phyloP scores from a whole-genome alignment of 2,797 vertebrate species.

The Mionectes olivaceus region DNA sequence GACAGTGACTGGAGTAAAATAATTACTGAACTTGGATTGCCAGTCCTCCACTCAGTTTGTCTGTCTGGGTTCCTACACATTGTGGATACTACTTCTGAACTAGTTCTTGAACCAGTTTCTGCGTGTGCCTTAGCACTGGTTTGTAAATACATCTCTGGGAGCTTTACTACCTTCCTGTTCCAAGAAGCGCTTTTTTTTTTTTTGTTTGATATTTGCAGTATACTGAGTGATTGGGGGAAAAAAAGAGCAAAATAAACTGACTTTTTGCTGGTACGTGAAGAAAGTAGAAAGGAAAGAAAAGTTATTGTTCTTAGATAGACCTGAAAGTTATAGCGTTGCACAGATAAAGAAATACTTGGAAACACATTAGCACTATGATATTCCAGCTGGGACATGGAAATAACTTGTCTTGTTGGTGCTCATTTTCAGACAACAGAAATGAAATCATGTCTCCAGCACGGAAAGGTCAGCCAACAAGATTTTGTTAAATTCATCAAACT shows the following conservation, averaged over 20 bases:
- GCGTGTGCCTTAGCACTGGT: not conserved
- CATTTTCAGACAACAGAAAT: constrained; percentile 71
- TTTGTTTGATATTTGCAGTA: not conserved
- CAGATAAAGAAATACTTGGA: constrained; percentile 51
- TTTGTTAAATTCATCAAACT: constrained; percentile 67
- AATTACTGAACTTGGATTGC: rapidly evolving
- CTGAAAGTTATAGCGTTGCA: not conserved
- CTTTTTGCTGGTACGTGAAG: not conserved
- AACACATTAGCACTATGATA: constrained; percentile 3
- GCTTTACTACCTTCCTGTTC: not conserved
- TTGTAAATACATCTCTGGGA: not conserved
- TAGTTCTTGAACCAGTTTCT: constrained; percentile 21
- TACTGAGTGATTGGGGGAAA: not conserved
- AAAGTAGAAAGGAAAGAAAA: not conserved
- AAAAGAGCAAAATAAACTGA: not conserved
- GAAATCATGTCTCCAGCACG: constrained; percentile 65
- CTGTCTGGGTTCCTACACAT: not conserved
- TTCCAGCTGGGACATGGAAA: constrained; percentile 61
- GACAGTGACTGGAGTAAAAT: not conserved
- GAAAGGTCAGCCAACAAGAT: constrained; percentile 67
- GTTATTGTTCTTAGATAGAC: constrained; percentile 37
- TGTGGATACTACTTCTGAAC: not conserved
- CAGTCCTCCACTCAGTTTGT: not conserved
- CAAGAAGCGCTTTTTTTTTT: not conserved
- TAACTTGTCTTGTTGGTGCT: constrained; percentile 59